These are phyloP conservation scores for Elephas maximus DNA, from an alignment of 2,113 vertebrate species.

Conservation along the genomic window DNA sequence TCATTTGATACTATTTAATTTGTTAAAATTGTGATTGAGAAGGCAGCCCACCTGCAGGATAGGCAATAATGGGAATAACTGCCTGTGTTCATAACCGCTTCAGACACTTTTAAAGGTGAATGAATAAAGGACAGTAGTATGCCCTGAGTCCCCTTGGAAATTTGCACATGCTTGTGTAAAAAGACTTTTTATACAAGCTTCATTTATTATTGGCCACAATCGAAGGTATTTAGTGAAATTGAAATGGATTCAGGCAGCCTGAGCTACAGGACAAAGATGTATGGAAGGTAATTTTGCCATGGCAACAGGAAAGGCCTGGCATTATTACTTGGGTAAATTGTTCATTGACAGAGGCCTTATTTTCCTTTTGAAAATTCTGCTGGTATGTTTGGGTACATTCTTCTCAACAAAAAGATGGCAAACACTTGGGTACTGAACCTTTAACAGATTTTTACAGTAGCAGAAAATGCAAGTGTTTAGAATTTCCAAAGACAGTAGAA, in stretches of 20 bases:
- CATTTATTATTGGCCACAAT: conserved; percentile 56
- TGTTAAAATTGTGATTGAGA: background rate
- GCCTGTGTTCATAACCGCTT: background rate
- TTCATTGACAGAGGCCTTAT: conserved; percentile 43
- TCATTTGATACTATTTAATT: background rate
- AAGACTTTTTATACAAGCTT: background rate
- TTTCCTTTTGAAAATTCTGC: conserved; percentile 45
- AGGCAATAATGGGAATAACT: background rate
- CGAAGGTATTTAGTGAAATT: conserved; percentile 63
- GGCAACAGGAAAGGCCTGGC: conserved; percentile 50
- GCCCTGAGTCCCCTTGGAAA: background rate
- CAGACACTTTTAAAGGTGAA: conserved; percentile 9
- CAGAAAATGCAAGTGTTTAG: conserved; percentile 19
- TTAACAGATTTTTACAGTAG: background rate
- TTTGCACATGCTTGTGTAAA: conserved; percentile 1
- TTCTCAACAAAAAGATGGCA: conserved; percentile 38
- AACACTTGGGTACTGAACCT: background rate
- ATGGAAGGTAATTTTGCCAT: conserved; percentile 56
- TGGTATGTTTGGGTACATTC: conserved; percentile 64
- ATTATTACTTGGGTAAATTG: conserved; percentile 44
- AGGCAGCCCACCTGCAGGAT: background rate
- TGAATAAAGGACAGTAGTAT: conserved; percentile 1
- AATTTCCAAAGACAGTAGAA: conserved; percentile 12
- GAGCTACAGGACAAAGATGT: conserved; percentile 63
- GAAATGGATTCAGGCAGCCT: conserved; percentile 72